phyloP scores from a whole-genome alignment of 1,140 invertebrate genomes.

The Panulirus ornatus region DNA sequence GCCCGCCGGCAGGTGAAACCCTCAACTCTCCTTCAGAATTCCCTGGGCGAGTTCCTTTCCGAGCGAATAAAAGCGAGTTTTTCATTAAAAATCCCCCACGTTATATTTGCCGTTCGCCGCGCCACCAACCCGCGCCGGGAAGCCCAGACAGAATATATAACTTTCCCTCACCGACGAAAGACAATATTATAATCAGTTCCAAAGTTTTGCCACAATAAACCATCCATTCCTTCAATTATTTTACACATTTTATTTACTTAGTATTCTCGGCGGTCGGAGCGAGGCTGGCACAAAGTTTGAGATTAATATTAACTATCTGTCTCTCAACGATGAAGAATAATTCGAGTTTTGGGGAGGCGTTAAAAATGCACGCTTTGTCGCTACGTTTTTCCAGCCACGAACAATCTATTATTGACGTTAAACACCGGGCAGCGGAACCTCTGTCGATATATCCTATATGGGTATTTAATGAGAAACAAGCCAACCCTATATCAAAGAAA shows the following conservation, averaged over 20 bases:
- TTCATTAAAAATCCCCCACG: conserved; percentile 55
- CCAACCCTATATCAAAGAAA: too few species aligned
- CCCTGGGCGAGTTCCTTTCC: conserved; percentile 54
- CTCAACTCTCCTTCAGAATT: conserved; percentile 54
- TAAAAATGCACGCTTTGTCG: conserved; percentile 53
- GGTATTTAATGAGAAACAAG: background rate
- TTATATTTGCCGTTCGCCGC: conserved; percentile 58
- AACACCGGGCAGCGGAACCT: background rate
- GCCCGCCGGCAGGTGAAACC: background rate
- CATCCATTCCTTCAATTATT: conserved; percentile 70
- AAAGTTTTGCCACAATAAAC: conserved; percentile 68
- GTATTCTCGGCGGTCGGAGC: conserved; percentile 49
- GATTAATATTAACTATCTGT: conserved; percentile 73
- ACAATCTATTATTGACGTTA: conserved; percentile 48
- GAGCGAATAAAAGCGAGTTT: conserved; percentile 57
- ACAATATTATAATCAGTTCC: conserved; percentile 73
- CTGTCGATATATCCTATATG: background rate
- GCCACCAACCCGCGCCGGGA: background rate
- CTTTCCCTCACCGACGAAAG: conserved; percentile 56
- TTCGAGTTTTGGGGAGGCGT: conserved; percentile 52
- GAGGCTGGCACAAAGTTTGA: conserved; percentile 59
- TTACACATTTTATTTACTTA: conserved; percentile 73
- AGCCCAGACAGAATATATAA: conserved; percentile 53
- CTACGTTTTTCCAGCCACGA: background rate
- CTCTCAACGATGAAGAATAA: conserved; percentile 68